Evolutionary conservation across 2,888 invertebrate species (phyloP).

Genomic region (Oligia strigilis): DNA sequence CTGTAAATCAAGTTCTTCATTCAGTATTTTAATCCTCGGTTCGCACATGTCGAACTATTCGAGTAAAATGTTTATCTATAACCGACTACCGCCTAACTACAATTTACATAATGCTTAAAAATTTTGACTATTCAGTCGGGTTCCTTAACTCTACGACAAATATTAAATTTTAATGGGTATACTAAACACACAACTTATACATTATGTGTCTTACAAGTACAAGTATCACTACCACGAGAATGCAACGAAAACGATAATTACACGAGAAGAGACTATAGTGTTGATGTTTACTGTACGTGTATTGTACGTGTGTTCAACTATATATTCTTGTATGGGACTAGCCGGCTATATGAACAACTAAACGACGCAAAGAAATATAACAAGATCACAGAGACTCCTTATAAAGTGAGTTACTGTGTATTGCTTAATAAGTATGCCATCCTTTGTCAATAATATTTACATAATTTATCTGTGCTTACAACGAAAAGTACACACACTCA

Average conservation of each 20-base stretch:
- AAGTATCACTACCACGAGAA: constrained; percentile 55
- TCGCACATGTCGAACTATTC: constrained; percentile 63
- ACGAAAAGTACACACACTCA: constrained; percentile 47
- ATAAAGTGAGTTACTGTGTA: constrained; percentile 29
- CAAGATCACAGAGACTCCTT: constrained; percentile 37
- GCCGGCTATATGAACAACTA: constrained; percentile 42
- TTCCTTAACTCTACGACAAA: constrained; percentile 84
- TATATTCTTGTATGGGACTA: constrained; percentile 35
- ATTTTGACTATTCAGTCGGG: constrained; percentile 90
- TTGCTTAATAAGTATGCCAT: constrained; percentile 44
- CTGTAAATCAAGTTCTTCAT: constrained; percentile 51
- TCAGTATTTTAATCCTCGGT: constrained; percentile 53
- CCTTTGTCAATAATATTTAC: constrained; percentile 61
- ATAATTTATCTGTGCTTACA: constrained; percentile 46
- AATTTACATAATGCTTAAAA: constrained; percentile 85
- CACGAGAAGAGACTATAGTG: constrained; percentile 32
- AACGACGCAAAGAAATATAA: constrained; percentile 37
- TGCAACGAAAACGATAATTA: constrained; percentile 51
- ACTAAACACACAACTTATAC: constrained; percentile 64
- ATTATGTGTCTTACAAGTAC: constrained; percentile 58
- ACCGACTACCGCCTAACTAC: constrained; percentile 78
- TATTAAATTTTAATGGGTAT: constrained; percentile 71
- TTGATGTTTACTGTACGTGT: constrained; percentile 8
- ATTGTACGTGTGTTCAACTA: constrained; percentile 34
- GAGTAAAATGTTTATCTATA: constrained; percentile 78